These are phyloP conservation scores for Stenopsyche tienmushanensis DNA, from an alignment of 1,140 invertebrate species.

Conservation along the genomic window DNA sequence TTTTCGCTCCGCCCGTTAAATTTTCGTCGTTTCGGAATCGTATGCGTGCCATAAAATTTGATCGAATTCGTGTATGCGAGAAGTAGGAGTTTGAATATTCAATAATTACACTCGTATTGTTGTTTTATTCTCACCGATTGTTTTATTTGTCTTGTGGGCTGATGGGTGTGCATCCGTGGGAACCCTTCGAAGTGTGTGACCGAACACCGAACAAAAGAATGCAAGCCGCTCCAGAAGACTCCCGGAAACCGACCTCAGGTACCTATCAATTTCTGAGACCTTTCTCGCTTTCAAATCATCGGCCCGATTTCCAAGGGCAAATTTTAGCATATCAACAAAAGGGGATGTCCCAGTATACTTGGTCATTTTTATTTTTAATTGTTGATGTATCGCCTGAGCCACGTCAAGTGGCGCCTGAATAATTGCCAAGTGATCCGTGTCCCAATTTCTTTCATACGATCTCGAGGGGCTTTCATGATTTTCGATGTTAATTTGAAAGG, in stretches of 20 bases:
- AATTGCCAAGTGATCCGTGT: too few relatives aligned
- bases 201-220: conserved; percentile 9
- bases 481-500: too few relatives aligned
- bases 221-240: conserved; percentile 3
- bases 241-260: conserved; percentile 3
- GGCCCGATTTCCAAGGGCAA: background rate
- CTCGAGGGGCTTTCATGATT: too few relatives aligned
- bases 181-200: conserved; percentile 13
- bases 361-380: background rate
- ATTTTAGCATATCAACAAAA: background rate
- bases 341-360: background rate
- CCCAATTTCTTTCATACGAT: too few relatives aligned
- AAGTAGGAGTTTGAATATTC: conserved; percentile 11
- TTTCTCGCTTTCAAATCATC: too few relatives aligned
- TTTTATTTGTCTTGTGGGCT: conserved; percentile 18
- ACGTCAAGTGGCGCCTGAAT: too few relatives aligned
- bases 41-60: background rate
- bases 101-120: conserved; percentile 26
- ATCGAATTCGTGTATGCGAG: background rate
- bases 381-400: too few relatives aligned
- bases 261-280: background rate
- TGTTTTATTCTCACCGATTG: conserved; percentile 28
- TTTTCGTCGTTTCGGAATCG: background rate
- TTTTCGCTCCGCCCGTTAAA: background rate
- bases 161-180: conserved; percentile 24